Evolutionary conservation across 2,888 invertebrate genomes (phyloP), one percentile per base, ranked within the genome.

Genomic region (Epinotia ramella): DNA sequence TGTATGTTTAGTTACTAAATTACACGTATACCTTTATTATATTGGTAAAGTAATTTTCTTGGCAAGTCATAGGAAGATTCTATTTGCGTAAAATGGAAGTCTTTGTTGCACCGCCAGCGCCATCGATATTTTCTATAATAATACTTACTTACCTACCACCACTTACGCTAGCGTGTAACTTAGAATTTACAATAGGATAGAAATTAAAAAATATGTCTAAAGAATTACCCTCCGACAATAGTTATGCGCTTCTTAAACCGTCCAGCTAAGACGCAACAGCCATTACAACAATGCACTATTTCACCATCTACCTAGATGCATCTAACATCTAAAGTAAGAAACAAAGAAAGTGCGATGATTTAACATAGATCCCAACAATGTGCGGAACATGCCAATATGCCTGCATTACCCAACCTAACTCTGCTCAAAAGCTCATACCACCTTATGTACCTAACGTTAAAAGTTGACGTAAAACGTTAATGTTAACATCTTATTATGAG

Each of bases 331-430:
- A 68, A 77, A 67, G 65, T 56, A 53, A 67, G 83, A 79, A 77
- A 84, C 84, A 84, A 86, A 84, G 83, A 82, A 84, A 83, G 81
- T 82, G 76, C 79, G 80, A 80, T 78, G 75, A 74, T 74, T 79
- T 77, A 78, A 75, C 59, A 68, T 76, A 28, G 80, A 79, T 79
- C 79, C 60, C 86, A 87, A 91, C 90, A 91, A 90, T 89, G 84
- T 84, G 78, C 84, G 85, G 87, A 86, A 86, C 82, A 64, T 68
- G 71, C 78, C 69, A 65, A 74, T 74, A 57, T 28, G 59, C 59
- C 28, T 16, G 46, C 60, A 62, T 73, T 69, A 46, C 69, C n/a
- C 59, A 69, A 69, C 68, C 18, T 18, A 20, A 16, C 20, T 59
- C n/a, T 53, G n/a, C n/a, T 53, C 28, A 53, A 6, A 65, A 64